Evolutionary conservation across 2,113 vertebrate species (phyloP), one percentile per base, ranked within the genome.

Genomic region (Marcusenius ussheri): DNA sequence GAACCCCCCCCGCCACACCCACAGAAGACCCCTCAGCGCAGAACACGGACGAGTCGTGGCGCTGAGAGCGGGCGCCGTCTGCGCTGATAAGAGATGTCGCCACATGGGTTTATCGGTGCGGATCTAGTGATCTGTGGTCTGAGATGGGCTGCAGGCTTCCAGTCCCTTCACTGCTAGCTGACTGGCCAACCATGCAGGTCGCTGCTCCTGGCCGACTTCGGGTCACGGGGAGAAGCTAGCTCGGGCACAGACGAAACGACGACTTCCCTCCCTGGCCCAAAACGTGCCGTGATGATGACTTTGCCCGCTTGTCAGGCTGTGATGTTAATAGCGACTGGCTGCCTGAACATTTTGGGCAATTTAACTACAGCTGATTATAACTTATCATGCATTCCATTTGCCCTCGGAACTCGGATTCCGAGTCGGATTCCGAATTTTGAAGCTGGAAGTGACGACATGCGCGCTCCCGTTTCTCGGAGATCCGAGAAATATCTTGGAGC

Each of bases 1-100:
- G 95, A 95, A 92, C 90, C 93, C 91, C 91, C 51, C 93, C 45
- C 6, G 19, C 24, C 19, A 27, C 84, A 86, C n/a, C 85, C 24
- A n/a, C 9, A 24, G 42, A n/a, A 3, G 39, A 47, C 93, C 92
- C 88, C 45, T 49, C 85, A 17, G 1, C 31, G 9, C 5, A 49
- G 93, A 93, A 93, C 92, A 93, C 93, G 91, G 92, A 90, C 93
- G 91, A 90, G 91, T 92, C 92, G 92, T 91, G 91, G 91, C 89
- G 70, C 91, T 93, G 94, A 93, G 92, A 94, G 91, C 92, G 92
- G 92, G 86, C 19, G 91, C 92, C 91, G 92, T 93, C 95, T 93
- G 92, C 56, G 46, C 89, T 89, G 95, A 96, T 96, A 96, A 95
- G 92, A 86, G 90, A 51, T 90, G 83, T 90, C 88, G 89, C 93